Evolutionary conservation across 2,113 vertebrate species (phyloP).

Genomic region (Glaucidium brasilianum): DNA sequence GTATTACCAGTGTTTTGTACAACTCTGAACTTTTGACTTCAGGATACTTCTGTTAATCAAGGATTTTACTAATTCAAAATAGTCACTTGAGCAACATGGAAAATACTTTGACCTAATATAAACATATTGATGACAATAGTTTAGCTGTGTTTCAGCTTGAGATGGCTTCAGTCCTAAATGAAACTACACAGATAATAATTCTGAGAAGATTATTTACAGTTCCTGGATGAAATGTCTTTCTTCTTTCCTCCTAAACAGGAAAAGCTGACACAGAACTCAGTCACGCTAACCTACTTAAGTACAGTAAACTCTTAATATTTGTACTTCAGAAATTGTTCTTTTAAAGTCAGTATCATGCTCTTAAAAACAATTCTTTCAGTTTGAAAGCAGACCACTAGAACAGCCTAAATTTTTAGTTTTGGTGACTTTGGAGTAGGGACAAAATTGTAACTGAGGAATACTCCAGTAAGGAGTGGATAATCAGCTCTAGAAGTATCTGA

Average conservation of each 20-base stretch:
- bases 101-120: background rate
- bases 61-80: background rate
- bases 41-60: background rate
- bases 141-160: background rate
- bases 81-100: slow-evolving; percentile 1
- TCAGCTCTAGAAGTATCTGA: background rate
- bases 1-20: background rate
- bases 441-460: background rate
- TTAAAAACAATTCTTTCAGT: background rate
- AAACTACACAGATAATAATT: background rate
- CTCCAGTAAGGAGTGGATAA: background rate
- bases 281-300: background rate
- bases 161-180: background rate
- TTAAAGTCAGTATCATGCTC: background rate
- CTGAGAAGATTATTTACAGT: background rate
- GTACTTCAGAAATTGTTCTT: background rate
- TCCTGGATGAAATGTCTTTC: background rate
- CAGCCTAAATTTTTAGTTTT: background rate
- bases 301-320: background rate
- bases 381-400: background rate
- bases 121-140: background rate
- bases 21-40: background rate
- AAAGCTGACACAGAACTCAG: background rate
- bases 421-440: background rate
- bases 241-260: background rate